These are phyloP conservation scores for Montipora sp. DNA, from an alignment of 64 coral and sea anemone species.

Conservation along the genomic window DNA sequence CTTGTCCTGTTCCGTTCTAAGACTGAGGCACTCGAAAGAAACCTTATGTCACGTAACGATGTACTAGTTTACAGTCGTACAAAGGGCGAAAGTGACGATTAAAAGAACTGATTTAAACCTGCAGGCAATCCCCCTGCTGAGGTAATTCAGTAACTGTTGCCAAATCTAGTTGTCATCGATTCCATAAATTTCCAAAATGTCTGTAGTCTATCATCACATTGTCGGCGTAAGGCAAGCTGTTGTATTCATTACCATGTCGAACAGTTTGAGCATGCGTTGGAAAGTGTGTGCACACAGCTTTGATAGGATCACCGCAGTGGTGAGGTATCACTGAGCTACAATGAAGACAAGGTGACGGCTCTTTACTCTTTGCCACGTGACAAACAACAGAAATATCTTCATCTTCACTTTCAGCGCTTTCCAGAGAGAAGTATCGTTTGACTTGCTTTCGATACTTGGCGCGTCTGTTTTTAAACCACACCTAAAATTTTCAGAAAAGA, in stretches of 20 bases:
- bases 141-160: neutral
- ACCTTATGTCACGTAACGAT: too few relatives aligned
- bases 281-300: neutral
- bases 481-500: conserved; percentile 16
- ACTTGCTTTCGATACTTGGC: conserved; percentile 87
- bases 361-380: neutral
- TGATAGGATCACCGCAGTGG: neutral
- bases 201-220: neutral
- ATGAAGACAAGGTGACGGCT: neutral
- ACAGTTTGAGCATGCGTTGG: neutral
- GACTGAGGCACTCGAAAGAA: too few relatives aligned
- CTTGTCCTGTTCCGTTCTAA: too few relatives aligned
- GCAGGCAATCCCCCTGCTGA: too few relatives aligned
- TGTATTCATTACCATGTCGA: neutral
- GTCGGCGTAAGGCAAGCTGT: neutral
- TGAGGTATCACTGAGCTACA: neutral
- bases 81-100: too few relatives aligned
- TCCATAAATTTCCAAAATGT: neutral
- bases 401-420: neutral
- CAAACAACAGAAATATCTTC: neutral
- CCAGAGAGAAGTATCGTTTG: conserved; percentile 1
- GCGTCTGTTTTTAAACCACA: conserved; percentile 94
- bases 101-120: too few relatives aligned
- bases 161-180: neutral
- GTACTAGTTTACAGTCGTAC: too few relatives aligned